Evolutionary conservation across 2,797 vertebrate species (phyloP).

Genomic region (Girardinus metallicus): DNA sequence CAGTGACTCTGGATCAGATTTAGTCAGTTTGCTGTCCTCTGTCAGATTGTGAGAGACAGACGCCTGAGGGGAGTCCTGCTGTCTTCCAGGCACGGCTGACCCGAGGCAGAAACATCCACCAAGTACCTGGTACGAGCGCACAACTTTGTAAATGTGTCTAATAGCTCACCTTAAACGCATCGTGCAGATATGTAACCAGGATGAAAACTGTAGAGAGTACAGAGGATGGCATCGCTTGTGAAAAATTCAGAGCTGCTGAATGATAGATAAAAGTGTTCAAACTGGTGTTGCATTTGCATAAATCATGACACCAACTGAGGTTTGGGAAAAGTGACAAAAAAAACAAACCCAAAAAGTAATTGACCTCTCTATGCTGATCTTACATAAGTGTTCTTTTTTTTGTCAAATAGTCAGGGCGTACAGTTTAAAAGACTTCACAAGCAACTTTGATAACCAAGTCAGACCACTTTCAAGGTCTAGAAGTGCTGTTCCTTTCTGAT

Average conservation of each 20-base stretch:
- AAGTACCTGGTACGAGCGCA: conserved; percentile 4
- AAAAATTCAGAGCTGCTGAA: not conserved
- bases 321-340: not conserved
- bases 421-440: conserved; percentile 18
- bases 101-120: conserved; percentile 21
- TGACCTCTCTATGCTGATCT: not conserved
- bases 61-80: conserved; percentile 20
- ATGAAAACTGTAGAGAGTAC: not conserved
- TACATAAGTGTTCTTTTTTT: not conserved
- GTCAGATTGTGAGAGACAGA: conserved; percentile 42
- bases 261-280: not conserved
- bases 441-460: conserved; percentile 30
- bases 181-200: not conserved
- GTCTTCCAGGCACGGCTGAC: not conserved
- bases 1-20: conserved; percentile 38
- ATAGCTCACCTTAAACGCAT: not conserved
- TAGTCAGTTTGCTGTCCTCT: conserved; percentile 44
- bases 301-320: not conserved
- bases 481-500: conserved; percentile 43
- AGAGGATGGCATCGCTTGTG: not conserved
- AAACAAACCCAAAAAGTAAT: not conserved
- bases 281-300: not conserved
- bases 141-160: not conserved
- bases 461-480: conserved; percentile 36
- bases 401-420: conserved; percentile 21